Evolutionary conservation across 2,797 vertebrate genomes (phyloP).

Genomic region (Enteromius unitaeniatus): DNA sequence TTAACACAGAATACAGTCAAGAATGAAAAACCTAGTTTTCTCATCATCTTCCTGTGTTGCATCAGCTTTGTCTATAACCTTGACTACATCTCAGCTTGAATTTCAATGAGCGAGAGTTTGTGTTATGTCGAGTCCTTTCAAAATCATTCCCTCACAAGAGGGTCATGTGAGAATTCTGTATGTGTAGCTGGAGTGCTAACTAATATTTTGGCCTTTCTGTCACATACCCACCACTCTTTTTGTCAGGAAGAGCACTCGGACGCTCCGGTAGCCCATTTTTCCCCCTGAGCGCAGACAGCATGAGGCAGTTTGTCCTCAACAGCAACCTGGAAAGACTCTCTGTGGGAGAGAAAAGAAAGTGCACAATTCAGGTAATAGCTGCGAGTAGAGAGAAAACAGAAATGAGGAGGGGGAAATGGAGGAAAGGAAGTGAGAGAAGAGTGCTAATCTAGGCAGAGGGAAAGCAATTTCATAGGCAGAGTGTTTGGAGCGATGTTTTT

Average conservation of each 20-base stretch:
- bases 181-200: constrained; percentile 44
- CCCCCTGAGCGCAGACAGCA: constrained; percentile 37
- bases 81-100: constrained; percentile 22
- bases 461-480: constrained; percentile 38
- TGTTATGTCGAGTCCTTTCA: constrained; percentile 9
- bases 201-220: constrained; percentile 51
- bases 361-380: constrained; percentile 33
- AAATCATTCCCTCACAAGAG: constrained; percentile 38
- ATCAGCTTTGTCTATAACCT: constrained; percentile 50
- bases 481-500: constrained; percentile 48
- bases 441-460: constrained; percentile 42
- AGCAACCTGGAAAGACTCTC: constrained; percentile 50
- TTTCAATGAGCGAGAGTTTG: constrained; percentile 15
- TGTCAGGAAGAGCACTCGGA: constrained; percentile 49
- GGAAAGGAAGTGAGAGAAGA: constrained; percentile 24
- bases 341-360: constrained; percentile 34
- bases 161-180: constrained; percentile 23
- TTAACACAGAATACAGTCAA: constrained; percentile 7
- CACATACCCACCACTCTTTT: constrained; percentile 41
- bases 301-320: constrained; percentile 44
- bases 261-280: constrained; percentile 44
- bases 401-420: constrained; percentile 6
- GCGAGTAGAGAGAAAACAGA: constrained; percentile 16
- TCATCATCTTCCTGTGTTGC: constrained; percentile 19
- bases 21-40: constrained; percentile 31